A percentile compares a stretch with the other conserved stretches of the same genome.
Conservation (phyloP, 2,888 invertebrate species). For the Panorpa germanica region DNA sequence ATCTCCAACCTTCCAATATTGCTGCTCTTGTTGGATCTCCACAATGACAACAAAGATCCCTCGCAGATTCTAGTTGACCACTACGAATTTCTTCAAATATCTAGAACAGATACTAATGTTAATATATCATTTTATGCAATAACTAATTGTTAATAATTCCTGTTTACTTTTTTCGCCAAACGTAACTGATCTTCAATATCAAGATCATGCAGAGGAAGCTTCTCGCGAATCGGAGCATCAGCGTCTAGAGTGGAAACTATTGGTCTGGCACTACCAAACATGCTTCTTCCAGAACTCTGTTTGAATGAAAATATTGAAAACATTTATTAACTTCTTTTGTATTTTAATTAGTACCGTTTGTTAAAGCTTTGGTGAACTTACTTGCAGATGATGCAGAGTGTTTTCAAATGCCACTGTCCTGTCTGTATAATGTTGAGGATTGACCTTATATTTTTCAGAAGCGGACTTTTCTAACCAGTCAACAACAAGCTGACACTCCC, state of each 20-base stretch:
- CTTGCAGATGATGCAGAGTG: constrained; percentile 59
- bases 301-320: constrained; percentile 16
- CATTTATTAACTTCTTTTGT: constrained; percentile 26
- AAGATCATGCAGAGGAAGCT: constrained; percentile 61
- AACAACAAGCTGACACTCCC: constrained; percentile 66
- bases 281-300: constrained; percentile 29
- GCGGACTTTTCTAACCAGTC: constrained; percentile 86
- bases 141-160: neutral
- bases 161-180: constrained; percentile 27
- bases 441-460: constrained; percentile 28
- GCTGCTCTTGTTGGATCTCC: constrained; percentile 90
- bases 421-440: constrained; percentile 60
- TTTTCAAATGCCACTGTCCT: constrained; percentile 80
- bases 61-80: constrained; percentile 71
- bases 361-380: too few relatives aligned
- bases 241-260: constrained; percentile 64
- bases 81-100: constrained; percentile 64
- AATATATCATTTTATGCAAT: neutral
- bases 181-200: constrained; percentile 65
- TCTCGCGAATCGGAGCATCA: constrained; percentile 70
- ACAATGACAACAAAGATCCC: constrained; percentile 62
- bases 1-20: constrained; percentile 74
- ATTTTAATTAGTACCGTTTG: constrained; percentile 27
- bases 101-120: constrained; percentile 29
- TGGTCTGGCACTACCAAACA: constrained; percentile 34